These are phyloP conservation scores for Hassar affinis DNA, from an alignment of 2,113 vertebrate species.

Conservation along the genomic window DNA sequence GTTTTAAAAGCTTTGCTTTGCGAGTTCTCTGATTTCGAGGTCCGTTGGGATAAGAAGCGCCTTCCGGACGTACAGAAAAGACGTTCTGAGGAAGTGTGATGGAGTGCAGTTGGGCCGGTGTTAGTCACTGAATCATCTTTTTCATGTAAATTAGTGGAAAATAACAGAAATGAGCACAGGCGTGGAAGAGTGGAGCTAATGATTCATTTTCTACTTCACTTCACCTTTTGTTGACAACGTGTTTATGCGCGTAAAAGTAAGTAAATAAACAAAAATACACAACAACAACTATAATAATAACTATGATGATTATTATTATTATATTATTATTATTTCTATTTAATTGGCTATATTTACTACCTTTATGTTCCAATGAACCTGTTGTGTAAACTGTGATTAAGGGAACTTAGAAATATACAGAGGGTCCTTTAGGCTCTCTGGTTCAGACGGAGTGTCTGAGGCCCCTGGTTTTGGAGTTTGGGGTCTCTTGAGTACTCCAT, in stretches of 20 bases:
- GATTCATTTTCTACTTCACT: background rate
- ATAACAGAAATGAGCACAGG: background rate
- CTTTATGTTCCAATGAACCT: no score
- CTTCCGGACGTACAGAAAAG: background rate
- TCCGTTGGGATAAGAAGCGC: background rate
- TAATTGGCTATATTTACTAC: no score
- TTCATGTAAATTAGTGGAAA: background rate
- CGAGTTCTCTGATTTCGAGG: background rate
- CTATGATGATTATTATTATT: background rate
- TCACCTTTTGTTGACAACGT: background rate
- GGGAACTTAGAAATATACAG: no score
- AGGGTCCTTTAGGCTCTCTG: no score
- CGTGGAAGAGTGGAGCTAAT: background rate
- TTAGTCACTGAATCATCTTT: background rate
- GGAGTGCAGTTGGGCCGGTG: background rate
- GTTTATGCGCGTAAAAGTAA: background rate
- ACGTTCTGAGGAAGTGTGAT: background rate
- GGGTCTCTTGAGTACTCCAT: no score
- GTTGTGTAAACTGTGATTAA: no score
- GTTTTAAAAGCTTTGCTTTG: background rate
- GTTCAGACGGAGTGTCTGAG: no score
- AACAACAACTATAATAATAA: background rate
- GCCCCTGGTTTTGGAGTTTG: no score
- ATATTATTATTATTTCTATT: background rate
- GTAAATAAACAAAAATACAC: background rate